Conservation (phyloP, 2,113 vertebrate genomes). For the Hoplias malabaricus region DNA sequence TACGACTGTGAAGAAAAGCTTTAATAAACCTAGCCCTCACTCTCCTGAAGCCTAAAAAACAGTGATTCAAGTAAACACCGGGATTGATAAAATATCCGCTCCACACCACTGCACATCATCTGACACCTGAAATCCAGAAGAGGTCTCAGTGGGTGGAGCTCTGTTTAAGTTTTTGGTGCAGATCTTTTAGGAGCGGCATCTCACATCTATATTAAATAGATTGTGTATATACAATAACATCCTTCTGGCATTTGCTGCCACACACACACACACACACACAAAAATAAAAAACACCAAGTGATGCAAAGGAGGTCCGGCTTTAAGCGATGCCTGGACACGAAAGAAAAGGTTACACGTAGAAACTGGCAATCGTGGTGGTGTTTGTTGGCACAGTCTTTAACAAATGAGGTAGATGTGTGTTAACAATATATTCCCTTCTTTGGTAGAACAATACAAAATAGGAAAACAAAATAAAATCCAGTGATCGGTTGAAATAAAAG, state of each 20-base stretch:
- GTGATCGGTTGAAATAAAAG: slow-evolving; percentile 66
- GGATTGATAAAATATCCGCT: slow-evolving; percentile 38
- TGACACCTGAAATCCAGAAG: slow-evolving; percentile 20
- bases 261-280: slow-evolving; percentile 1
- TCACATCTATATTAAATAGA: slow-evolving; percentile 44
- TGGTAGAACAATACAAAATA: slow-evolving; percentile 72
- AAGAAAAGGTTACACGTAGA: slow-evolving; percentile 38
- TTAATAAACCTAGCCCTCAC: neutral
- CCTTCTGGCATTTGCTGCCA: slow-evolving; percentile 47
- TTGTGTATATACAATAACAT: slow-evolving; percentile 48
- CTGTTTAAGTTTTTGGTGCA: slow-evolving; percentile 44
- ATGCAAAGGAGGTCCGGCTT: slow-evolving; percentile 53
- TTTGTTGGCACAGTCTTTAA: slow-evolving; percentile 72
- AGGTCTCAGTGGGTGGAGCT: slow-evolving; percentile 38
- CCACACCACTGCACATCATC: slow-evolving; percentile 31
- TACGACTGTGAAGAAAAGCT: neutral
- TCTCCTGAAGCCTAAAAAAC: slow-evolving; percentile 21
- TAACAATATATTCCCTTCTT: slow-evolving; percentile 73
- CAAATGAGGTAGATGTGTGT: slow-evolving; percentile 83
- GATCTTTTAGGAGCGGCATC: no score
- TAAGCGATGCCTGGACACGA: slow-evolving; percentile 43
- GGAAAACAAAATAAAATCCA: slow-evolving; percentile 62
- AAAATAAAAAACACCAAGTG: slow-evolving; percentile 48
- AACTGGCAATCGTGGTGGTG: slow-evolving; percentile 58
- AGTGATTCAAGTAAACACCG: slow-evolving; percentile 58